These are phyloP conservation scores for Gerris buenoi DNA, from an alignment of 1,140 invertebrate genomes.

Conservation along the genomic window DNA sequence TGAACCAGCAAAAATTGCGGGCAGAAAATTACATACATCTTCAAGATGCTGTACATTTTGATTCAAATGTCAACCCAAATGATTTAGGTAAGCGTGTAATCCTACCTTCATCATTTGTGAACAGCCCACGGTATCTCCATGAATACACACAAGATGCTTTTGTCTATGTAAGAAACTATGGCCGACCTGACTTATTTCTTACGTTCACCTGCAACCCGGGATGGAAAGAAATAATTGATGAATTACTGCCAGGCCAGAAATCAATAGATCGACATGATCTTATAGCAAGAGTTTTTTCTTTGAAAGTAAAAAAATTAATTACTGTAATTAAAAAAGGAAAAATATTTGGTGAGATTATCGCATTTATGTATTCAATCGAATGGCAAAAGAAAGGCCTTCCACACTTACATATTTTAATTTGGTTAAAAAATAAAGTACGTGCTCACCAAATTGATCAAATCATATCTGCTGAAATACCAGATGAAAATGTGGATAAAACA, in stretches of 20 bases:
- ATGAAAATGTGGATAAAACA: constrained; percentile 29
- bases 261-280: neutral
- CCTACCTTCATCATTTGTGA: too few relatives aligned
- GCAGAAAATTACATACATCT: constrained; percentile 29
- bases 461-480: constrained; percentile 38
- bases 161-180: too few relatives aligned
- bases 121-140: too few relatives aligned
- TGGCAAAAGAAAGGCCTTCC: constrained; percentile 33
- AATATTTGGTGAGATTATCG: constrained; percentile 27
- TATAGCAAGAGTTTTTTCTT: constrained; percentile 10
- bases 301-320: constrained; percentile 11
- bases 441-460: constrained; percentile 37
- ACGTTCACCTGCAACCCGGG: too few relatives aligned
- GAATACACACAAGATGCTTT: too few relatives aligned
- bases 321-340: constrained; percentile 10
- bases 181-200: too few relatives aligned
- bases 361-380: constrained; percentile 30
- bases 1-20: constrained; percentile 33
- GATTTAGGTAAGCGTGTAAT: too few relatives aligned
- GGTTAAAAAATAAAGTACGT: constrained; percentile 33
- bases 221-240: too few relatives aligned
- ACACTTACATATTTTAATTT: constrained; percentile 34
- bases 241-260: neutral
- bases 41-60: too few relatives aligned
- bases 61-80: too few relatives aligned